phyloP scores from a whole-genome alignment of 2,113 vertebrate genomes.

The Tylochromis polylepis region DNA sequence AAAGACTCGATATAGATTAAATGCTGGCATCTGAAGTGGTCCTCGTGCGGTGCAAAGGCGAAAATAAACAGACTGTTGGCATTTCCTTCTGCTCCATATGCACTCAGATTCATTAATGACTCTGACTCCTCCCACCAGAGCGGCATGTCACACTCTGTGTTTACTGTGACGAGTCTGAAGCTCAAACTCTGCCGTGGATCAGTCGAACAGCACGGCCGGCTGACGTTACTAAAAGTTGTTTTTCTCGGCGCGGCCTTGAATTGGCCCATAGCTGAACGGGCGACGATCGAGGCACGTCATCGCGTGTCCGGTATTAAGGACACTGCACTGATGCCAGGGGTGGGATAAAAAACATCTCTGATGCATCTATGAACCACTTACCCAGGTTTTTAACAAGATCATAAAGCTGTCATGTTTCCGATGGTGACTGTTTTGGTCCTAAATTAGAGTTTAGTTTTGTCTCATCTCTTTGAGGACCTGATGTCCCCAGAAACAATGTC shows the following conservation, averaged over 20 bases:
- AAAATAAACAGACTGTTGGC: not conserved
- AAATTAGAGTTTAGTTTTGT: accelerated
- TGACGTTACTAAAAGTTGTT: not conserved
- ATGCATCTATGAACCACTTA: not conserved
- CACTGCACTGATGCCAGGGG: accelerated
- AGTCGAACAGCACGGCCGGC: not conserved
- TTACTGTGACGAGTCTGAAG: too few species aligned
- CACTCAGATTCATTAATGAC: not conserved
- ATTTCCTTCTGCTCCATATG: not conserved
- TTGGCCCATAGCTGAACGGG: too few species aligned
- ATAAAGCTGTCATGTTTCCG: not conserved
- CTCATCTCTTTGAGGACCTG: not conserved
- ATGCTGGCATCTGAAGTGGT: not conserved
- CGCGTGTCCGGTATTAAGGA: not conserved
- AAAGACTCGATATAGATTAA: not conserved
- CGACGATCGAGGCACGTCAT: too few species aligned
- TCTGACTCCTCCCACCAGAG: too few species aligned
- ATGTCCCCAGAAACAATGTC: not conserved
- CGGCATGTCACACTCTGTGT: too few species aligned
- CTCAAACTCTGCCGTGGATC: not conserved
- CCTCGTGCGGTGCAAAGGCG: not conserved
- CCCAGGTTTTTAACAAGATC: not conserved
- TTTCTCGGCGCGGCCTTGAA: not conserved
- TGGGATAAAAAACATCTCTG: not conserved
- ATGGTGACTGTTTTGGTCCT: not conserved